Conservation (phyloP, 2,113 vertebrate species). For the Pycnonotus jocosus region DNA sequence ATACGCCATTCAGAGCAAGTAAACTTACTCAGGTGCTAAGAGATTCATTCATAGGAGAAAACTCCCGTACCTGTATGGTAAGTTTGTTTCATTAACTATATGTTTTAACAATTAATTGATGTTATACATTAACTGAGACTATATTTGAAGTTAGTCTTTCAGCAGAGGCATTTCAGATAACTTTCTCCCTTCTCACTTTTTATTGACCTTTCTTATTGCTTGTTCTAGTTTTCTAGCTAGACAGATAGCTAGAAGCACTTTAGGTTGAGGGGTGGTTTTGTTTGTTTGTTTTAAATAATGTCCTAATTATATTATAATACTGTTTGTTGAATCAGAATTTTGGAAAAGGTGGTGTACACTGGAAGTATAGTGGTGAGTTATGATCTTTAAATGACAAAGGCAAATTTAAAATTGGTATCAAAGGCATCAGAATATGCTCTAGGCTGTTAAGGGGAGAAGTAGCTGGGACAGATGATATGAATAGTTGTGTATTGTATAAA, state of each 20-base stretch:
- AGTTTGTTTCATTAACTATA: conserved; percentile 26
- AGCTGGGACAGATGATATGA: neutral
- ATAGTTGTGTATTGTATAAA: neutral
- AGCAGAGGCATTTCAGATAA: neutral
- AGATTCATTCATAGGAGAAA: conserved; percentile 96
- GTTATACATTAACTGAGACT: neutral
- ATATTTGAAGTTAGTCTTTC: neutral
- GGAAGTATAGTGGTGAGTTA: neutral
- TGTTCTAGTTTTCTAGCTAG: neutral
- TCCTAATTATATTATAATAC: neutral
- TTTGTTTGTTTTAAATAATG: neutral
- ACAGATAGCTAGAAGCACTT: neutral
- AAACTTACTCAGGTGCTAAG: conserved; percentile 94
- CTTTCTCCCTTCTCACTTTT: neutral
- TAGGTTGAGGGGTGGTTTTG: neutral
- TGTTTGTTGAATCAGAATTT: neutral
- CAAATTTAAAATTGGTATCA: neutral
- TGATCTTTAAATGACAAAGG: neutral
- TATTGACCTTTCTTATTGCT: neutral
- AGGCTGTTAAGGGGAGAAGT: neutral
- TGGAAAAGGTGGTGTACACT: neutral
- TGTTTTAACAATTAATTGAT: neutral
- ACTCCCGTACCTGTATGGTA: conserved; percentile 96
- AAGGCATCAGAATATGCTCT: neutral
- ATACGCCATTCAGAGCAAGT: conserved; percentile 94